phyloP scores from a whole-genome alignment of 2,113 vertebrate genomes.

The Sigmodon hispidus region DNA sequence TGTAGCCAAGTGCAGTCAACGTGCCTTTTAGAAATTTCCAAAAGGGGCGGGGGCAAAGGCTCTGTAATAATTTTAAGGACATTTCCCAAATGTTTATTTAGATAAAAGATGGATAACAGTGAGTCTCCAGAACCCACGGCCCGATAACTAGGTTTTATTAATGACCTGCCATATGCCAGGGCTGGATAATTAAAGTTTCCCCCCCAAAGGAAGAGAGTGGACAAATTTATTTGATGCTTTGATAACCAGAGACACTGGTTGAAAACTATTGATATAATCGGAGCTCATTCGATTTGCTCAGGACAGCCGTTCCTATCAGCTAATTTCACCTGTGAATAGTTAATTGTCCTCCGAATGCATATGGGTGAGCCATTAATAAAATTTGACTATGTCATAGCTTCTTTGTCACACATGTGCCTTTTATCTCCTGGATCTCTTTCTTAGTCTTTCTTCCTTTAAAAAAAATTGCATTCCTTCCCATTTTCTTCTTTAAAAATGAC shows the following conservation, averaged over 20 bases:
- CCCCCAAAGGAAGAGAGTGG: slow-evolving; percentile 90
- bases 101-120: slow-evolving; percentile 93
- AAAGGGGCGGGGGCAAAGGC: slow-evolving; percentile 85
- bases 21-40: slow-evolving; percentile 89
- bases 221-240: slow-evolving; percentile 98
- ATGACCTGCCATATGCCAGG: slow-evolving; percentile 96
- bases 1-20: slow-evolving; percentile 75
- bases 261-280: slow-evolving; percentile 95
- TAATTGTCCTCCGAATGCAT: slow-evolving; percentile 97
- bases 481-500: slow-evolving; percentile 5
- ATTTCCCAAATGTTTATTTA: slow-evolving; percentile 96
- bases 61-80: slow-evolving; percentile 93
- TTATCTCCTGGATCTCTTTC: slow-evolving; percentile 86
- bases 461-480: slow-evolving; percentile 41
- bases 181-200: slow-evolving; percentile 96
- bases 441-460: background rate
- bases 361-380: slow-evolving; percentile 96
- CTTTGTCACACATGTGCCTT: slow-evolving; percentile 84
- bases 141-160: slow-evolving; percentile 99
- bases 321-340: slow-evolving; percentile 99
- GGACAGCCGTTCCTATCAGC: slow-evolving; percentile 93
- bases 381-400: slow-evolving; percentile 91
- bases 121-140: slow-evolving; percentile 88
- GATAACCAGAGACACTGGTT: slow-evolving; percentile 95
- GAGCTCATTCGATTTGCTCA: slow-evolving; percentile 92